These are phyloP conservation scores for Syngnathus scovelli DNA, from an alignment of 2,113 vertebrate genomes.

Conservation along the genomic window DNA sequence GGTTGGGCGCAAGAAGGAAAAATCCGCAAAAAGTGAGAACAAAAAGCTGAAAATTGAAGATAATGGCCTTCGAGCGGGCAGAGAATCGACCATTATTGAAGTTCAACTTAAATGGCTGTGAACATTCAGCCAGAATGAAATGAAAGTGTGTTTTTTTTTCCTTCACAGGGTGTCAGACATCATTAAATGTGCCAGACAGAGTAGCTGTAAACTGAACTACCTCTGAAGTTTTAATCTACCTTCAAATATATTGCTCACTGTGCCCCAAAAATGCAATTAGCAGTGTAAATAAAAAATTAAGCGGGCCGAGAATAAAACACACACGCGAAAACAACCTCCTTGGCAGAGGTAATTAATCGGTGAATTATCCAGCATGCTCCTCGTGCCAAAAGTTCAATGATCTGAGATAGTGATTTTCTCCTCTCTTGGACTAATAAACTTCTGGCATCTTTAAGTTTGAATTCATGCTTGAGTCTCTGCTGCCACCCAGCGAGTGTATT, in stretches of 20 bases:
- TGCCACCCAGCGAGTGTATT: constrained; percentile 50
- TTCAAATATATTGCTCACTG: background rate
- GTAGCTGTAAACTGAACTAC: background rate
- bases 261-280: background rate
- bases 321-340: background rate
- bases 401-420: background rate
- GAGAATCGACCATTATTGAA: background rate
- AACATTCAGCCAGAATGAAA: background rate
- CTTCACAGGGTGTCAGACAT: background rate
- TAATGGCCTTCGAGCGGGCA: background rate
- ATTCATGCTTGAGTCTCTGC: constrained; percentile 34
- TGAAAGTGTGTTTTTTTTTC: too few species aligned
- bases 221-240: background rate
- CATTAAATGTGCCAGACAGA: background rate
- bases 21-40: background rate
- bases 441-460: background rate
- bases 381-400: background rate
- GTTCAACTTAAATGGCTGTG: background rate
- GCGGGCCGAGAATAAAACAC: background rate
- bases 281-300: background rate
- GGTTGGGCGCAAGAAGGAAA: background rate
- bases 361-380: background rate
- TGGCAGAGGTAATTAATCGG: background rate
- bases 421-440: background rate
- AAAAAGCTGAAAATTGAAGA: background rate